These are phyloP conservation scores for Rotaria sp. DNA, from an alignment of 2,888 invertebrate genomes.

Conservation along the genomic window DNA sequence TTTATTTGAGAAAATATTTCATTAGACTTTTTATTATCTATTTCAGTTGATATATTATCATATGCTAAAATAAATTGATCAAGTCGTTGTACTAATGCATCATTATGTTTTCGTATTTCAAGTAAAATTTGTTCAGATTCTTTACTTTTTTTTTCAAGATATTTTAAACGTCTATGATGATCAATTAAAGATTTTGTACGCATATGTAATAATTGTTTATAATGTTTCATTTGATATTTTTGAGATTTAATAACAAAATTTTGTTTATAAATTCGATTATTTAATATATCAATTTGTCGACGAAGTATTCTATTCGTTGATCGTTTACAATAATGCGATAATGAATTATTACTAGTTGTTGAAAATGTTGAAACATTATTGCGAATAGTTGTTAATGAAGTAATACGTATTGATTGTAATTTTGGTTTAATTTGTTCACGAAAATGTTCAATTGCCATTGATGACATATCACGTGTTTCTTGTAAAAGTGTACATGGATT, in stretches of 20 bases:
- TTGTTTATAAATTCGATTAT: not conserved
- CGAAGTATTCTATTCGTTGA: not conserved
- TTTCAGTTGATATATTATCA: not conserved
- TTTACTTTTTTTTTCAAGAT: not conserved
- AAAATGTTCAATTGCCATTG: constrained; percentile 91
- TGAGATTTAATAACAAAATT: not conserved
- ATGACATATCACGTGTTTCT: constrained; percentile 80
- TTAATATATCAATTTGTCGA: not conserved
- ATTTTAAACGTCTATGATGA: not conserved
- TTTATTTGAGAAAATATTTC: not conserved
- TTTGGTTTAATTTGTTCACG: constrained; percentile 84
- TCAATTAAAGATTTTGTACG: not conserved
- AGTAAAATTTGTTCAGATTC: not conserved
- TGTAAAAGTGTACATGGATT: constrained; percentile 71
- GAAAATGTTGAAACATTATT: not conserved
- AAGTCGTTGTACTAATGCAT: not conserved
- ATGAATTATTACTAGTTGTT: not conserved
- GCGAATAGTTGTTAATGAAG: not conserved
- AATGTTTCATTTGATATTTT: not conserved
- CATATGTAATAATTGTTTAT: not conserved
- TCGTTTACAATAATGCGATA: not conserved
- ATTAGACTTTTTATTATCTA: not conserved
- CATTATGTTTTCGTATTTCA: not conserved
- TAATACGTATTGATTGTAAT: not conserved
- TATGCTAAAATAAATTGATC: not conserved